Evolutionary conservation across 2,888 invertebrate species (phyloP), one percentile per base, ranked within the genome.

Genomic region (Drosophila lutescens): DNA sequence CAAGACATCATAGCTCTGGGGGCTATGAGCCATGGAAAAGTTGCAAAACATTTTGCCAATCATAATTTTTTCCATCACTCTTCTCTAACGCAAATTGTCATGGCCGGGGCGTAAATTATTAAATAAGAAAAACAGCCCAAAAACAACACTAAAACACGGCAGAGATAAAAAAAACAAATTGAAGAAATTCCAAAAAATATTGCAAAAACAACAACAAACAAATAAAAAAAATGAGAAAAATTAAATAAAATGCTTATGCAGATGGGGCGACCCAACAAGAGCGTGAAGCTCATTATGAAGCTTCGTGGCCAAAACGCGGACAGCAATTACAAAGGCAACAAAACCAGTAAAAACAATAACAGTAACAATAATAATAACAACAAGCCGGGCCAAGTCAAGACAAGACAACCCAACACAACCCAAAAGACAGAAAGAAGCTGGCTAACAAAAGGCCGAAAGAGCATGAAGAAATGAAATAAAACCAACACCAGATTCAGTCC

Each of bases 381-480:
- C 55, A 70, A 69, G 43, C 20, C 47, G 41, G 70, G 63, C 43
- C 46, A 15, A 10, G 46, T 4, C 26, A 43, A 43, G 20, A 5
- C 50, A 58, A 72, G 17, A 26, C 54, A 43, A 30, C 30, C 51
- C 67, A 66, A 30, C 43, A 58, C 67, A 66, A 49, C 23, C 58
- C 55, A 20, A 53, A 70, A 68, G 40, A 70, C 65, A 66, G 59
- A 59, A 49, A 63, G 57, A 53, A 72, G 57, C 66, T 43, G 38
- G 23, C 55, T 57, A 53, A 74, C 75, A 74, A 81, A 79, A 82
- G 74, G 65, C 65, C 73, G 74, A 75, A 72, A 72, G 74, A 75
- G 77, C 69, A 89, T 87, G 78, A 87, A 87, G 84, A 89, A 89
- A 86, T 88, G 76, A 86, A 86, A 84, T 78, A 80, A 86, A 73